Evolutionary conservation across 2,113 vertebrate species (phyloP), one percentile per base, ranked within the genome.

Genomic region (Astatotilapia flaviijosephi): DNA sequence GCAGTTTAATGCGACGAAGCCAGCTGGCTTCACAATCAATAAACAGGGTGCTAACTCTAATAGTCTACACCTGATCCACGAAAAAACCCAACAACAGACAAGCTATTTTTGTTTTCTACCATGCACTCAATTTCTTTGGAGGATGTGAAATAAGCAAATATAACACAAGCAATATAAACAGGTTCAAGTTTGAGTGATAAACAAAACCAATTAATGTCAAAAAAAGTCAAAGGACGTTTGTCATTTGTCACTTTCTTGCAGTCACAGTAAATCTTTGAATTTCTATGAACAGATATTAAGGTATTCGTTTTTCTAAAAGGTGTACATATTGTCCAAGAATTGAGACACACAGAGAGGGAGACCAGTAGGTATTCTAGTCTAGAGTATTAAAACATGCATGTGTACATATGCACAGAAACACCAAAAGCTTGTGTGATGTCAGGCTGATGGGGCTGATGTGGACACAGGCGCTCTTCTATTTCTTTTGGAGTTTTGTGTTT

Each of bases 241-340:
- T 37, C 75, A 26, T 58, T 80, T 14, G 4, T n/a, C 21, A 7
- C 23, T 84, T 80, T 86, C 49, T 56, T n/a, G 47, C 5, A 83
- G 56, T 86, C 86, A 85, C 85, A 86, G 65, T 79, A 49, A 91
- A 87, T 5, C 7, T 13, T 6, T 14, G 79, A 51, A 55, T 65
- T 89, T 79, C 80, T 86, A 31, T 19, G 60, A 86, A 86, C 87
- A 82, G 40, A 84, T 51, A 92, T 92, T 91, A 94, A 91, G 35
- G 85, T 91, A 92, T 31, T 68, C 21, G 19, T 68, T 68, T 33
- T 85, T 62, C 21, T 53, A 28, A 47, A 82, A 83, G 15, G 28
- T 75, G 70, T 79, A 75, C 4, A 31, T 28, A 31, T 49, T 49
- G 23, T 47, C 70, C 23, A 84, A 51, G 9, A 47, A 40, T n/a